Base-by-base conservation (phyloP, 2,888 invertebrate species). In the Lasioglossum figueresi region DNA sequence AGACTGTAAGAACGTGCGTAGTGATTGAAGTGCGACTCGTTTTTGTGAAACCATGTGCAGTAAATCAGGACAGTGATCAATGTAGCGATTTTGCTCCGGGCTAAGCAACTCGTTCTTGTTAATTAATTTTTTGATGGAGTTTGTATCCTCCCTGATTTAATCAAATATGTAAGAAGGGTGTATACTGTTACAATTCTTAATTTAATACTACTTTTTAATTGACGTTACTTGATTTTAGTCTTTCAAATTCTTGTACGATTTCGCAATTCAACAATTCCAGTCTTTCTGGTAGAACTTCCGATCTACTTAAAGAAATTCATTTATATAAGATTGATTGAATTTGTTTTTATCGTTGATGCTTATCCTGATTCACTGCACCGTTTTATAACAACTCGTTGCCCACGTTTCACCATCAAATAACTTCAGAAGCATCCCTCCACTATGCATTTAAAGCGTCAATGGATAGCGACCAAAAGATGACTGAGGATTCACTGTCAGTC, bases 391-490 rank as follows among this genome's bases (percentile, higher is more conserved):
- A 77, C 34, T 37, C 23, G 27, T n/a, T 6, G n/a, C 10, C 16
- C 19, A 43, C n/a, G 31, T 52, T 81, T 56, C 45, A 37, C 56
- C 66, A 27, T 45, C 74, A n/a, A 31, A 16, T 16, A 70, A 66
- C 43, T 82, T 37, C 48, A 31, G 4, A 52, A 63, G 16, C 40
- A 68, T 34, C 63, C 40, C 63, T 78, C 27, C 48, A 73, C 23
- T 63, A n/a, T 72, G 72, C 27, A 66, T 45, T 80, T n/a, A 56
- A 70, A 76, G 31, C n/a, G 76, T 74, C 45, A 37, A 40, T 68
- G 76, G 43, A 70, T 59, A 76, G 56, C 43, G 45, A 34, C 52
- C 31, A 16, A 70, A 70, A 48, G 16, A 56, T 37, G 56, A 76
- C 56, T 31, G 52, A 14, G 40, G 75, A 56, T 31, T 45, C 76